These are phyloP conservation scores for Vipera ursinii DNA, from an alignment of 2,797 vertebrate genomes.

Conservation along the genomic window DNA sequence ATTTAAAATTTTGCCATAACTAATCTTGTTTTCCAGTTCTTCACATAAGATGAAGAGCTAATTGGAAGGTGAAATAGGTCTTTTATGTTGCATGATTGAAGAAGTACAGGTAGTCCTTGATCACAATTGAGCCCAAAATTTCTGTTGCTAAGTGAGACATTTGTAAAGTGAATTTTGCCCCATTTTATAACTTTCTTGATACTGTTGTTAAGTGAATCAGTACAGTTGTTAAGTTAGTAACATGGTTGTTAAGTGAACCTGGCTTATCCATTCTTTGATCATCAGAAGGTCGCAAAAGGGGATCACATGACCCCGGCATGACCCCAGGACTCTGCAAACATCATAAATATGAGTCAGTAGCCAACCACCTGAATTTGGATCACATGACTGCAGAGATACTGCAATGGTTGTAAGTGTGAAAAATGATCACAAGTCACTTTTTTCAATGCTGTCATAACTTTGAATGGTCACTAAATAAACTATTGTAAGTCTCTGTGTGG, in stretches of 20 bases:
- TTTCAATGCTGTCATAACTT: background rate
- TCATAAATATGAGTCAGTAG: background rate
- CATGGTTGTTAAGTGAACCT: background rate
- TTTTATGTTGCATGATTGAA: slow-evolving; percentile 9
- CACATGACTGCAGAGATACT: background rate
- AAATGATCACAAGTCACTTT: background rate
- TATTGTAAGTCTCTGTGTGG: background rate
- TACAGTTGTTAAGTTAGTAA: background rate
- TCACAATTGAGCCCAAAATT: background rate
- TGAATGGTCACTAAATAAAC: background rate
- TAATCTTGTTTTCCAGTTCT: background rate
- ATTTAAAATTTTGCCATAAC: background rate
- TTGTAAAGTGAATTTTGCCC: background rate
- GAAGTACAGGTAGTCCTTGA: background rate
- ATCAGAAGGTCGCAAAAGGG: background rate
- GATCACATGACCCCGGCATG: background rate
- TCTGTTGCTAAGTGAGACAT: background rate
- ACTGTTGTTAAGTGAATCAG: background rate
- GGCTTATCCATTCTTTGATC: background rate
- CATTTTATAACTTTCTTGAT: background rate
- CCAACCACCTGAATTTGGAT: background rate
- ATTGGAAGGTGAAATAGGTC: background rate
- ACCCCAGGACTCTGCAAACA: background rate
- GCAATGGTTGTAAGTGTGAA: background rate
- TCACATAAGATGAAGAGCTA: background rate